Base-by-base conservation (phyloP, 2,888 invertebrate species). In the Sarcophaga carnaria region DNA sequence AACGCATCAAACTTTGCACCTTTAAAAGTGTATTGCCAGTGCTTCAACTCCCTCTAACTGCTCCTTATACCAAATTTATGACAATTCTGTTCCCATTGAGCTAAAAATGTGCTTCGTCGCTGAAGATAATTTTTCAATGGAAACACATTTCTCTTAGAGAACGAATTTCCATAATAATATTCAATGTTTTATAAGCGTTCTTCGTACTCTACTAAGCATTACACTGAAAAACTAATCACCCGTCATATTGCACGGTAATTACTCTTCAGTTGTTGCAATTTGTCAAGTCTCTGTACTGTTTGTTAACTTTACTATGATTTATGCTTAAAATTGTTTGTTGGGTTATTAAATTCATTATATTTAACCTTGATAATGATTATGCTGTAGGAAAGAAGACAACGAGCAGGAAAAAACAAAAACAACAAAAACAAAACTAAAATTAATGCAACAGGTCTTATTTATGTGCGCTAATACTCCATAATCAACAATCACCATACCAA, bases 351-450 rank as follows among this genome's bases (percentile, higher is more conserved):
- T 67, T 60, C 25, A 67, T 83, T 69, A 67, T 79, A 74, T 22
- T 22, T 49, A 75, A 84, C 86, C 86, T 87, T 87, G 86, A 84
- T 87, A 74, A 71, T 87, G 84, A 84, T 81, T 86, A 71, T 60
- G 60, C 62, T 83, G 69, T 74, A 59, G 27, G 64, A 75, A 60
- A 54, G 70, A 75, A 72, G 71, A 76, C 49, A 71, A 22, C 17
- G 14, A 47, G 76, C 22, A 47, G 70, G 20, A 25, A 20, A 71
- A 60, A 47, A 66, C 60, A 59, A 20, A 20, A 20, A 63, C 37
- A 37, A 37, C 6, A 37, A 37, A 8, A 10, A 10, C 0, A 37
- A 37, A n/a, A 27, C 66, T 54, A 49, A 72, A 71, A 60, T 63
- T 66, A 72, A 83, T 72, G 78, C 72, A 83, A 83, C 78, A 78